Conservation (phyloP, 1,140 invertebrate genomes). For the Lasioglossum albipes region DNA sequence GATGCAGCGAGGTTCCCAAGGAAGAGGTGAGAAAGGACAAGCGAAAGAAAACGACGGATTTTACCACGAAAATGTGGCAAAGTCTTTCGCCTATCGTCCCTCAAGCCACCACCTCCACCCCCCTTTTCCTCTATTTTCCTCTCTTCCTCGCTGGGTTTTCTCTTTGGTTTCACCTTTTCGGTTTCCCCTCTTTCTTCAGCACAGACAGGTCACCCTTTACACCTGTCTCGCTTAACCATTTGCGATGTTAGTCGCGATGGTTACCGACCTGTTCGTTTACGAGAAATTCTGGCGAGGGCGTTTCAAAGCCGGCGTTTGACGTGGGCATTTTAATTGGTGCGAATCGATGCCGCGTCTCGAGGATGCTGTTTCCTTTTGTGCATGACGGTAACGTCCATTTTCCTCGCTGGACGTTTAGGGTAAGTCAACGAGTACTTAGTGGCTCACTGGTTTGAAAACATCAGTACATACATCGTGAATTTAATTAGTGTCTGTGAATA, state of each 20-base stretch:
- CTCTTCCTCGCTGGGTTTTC: constrained; percentile 5
- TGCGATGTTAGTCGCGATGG: too few relatives aligned
- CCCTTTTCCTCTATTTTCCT: neutral
- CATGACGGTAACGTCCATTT: too few relatives aligned
- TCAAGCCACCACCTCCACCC: neutral
- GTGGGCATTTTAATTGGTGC: too few relatives aligned
- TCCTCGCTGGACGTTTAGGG: too few relatives aligned
- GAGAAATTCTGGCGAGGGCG: neutral
- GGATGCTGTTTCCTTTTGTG: too few relatives aligned
- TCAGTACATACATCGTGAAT: too few relatives aligned
- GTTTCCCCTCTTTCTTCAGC: neutral
- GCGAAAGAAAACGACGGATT: constrained; percentile 52
- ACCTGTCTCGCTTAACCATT: neutral
- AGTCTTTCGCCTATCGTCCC: constrained; percentile 47
- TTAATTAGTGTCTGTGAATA: too few relatives aligned
- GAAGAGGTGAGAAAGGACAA: constrained; percentile 24
- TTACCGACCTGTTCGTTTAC: neutral
- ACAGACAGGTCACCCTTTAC: neutral
- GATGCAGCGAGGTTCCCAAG: constrained; percentile 34
- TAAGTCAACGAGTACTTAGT: too few relatives aligned
- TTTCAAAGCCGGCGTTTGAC: too few relatives aligned
- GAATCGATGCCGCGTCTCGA: too few relatives aligned
- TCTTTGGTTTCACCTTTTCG: neutral
- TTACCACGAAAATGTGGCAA: constrained; percentile 50
- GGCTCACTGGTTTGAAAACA: too few relatives aligned